Percentiles rank a stretch among this genome's conserved stretches.
Conservation (phyloP, 2,113 vertebrate species). For the Propithecus coquereli region DNA sequence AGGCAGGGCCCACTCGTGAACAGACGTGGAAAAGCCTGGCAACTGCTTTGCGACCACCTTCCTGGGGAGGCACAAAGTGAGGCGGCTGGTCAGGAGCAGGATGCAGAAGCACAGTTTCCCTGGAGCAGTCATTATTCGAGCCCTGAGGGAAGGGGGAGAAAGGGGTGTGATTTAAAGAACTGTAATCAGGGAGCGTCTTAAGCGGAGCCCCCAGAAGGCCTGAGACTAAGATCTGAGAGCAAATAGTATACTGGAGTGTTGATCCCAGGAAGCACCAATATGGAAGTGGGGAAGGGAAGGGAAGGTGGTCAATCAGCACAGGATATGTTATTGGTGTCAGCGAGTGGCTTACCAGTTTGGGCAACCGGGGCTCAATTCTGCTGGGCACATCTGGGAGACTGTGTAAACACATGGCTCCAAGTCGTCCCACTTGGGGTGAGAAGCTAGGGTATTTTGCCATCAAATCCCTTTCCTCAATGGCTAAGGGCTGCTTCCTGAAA, state of each 20-base stretch:
- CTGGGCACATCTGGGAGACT: background rate
- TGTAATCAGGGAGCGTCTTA: background rate
- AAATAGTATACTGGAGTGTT: background rate
- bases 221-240: background rate
- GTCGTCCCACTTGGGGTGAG: background rate
- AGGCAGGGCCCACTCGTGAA: background rate
- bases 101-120: background rate
- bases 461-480: background rate
- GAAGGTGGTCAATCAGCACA: background rate
- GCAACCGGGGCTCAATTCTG: background rate
- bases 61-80: background rate
- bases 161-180: background rate
- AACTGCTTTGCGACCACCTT: background rate
- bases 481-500: background rate
- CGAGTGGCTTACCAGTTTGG: background rate
- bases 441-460: background rate
- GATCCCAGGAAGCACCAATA: background rate
- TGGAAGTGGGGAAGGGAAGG: background rate
- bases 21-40: background rate
- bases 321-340: background rate
- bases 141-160: background rate
- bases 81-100: background rate
- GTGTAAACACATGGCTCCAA: background rate
- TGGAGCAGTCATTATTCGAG: background rate
- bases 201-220: background rate